A percentile compares a stretch with the other conserved stretches of the same genome.
Evolutionary conservation across 2,888 invertebrate species (phyloP).

Genomic region (Cyrtodaria siliqua): DNA sequence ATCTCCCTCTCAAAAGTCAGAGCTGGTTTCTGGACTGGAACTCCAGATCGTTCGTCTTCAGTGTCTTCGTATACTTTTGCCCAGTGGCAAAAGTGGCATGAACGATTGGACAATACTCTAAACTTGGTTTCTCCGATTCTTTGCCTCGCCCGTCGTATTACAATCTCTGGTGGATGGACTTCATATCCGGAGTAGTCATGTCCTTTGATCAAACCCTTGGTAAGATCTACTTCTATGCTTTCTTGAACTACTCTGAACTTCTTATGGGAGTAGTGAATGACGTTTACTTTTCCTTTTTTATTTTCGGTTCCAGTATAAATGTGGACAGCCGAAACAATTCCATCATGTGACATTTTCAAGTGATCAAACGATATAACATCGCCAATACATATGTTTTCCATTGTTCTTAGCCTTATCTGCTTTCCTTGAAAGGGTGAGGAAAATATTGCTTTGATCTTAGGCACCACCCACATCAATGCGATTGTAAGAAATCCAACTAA

Average conservation of each 20-base stretch:
- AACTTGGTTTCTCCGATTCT: constrained; percentile 46
- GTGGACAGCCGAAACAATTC: constrained; percentile 19
- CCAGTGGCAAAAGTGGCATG: constrained; percentile 52
- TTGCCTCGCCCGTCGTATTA: constrained; percentile 36
- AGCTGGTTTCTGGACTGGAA: background rate
- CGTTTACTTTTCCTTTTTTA: constrained; percentile 16
- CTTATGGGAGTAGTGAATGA: constrained; percentile 30
- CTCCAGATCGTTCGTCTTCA: background rate
- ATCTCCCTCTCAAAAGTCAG: background rate
- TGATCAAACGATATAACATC: constrained; percentile 31
- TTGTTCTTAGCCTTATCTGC: constrained; percentile 7
- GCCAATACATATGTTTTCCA: constrained; percentile 16
- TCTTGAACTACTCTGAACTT: constrained; percentile 28
- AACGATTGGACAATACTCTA: constrained; percentile 32
- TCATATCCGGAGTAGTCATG: constrained; percentile 22
- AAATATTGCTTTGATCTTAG: constrained; percentile 9
- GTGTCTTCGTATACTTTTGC: constrained; percentile 28
- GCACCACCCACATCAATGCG: constrained; percentile 15
- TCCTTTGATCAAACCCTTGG: background rate
- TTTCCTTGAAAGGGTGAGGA: constrained; percentile 38
- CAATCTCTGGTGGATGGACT: constrained; percentile 23
- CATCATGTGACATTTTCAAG: constrained; percentile 13
- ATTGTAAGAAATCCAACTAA: constrained; percentile 15
- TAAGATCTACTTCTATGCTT: constrained; percentile 15
- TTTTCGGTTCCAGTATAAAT: background rate